Evolutionary conservation across 1,140 invertebrate species (phyloP).

Genomic region (Antheraea mylitta): DNA sequence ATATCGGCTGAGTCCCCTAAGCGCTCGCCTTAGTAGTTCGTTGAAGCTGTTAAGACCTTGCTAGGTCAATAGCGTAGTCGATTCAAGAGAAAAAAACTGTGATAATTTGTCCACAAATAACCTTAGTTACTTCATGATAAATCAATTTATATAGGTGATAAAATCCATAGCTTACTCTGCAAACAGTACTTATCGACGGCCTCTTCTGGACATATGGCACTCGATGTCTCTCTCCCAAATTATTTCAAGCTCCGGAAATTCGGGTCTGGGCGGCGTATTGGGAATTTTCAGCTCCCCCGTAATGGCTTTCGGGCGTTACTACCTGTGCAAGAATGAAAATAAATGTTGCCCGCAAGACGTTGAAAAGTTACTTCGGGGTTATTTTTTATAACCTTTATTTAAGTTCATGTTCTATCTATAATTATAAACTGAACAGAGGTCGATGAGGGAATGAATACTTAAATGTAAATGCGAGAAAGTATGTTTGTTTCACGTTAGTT

Average conservation of each 20-base stretch:
- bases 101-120: too few species aligned
- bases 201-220: neutral
- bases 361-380: slow-evolving; percentile 1
- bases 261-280: slow-evolving; percentile 13
- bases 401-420: neutral
- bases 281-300: slow-evolving; percentile 22
- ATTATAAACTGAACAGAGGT: neutral
- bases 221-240: slow-evolving; percentile 21
- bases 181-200: neutral
- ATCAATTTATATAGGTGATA: neutral
- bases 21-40: too few species aligned
- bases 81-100: too few species aligned
- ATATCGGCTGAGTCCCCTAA: too few species aligned
- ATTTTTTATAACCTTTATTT: neutral
- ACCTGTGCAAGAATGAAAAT: slow-evolving; percentile 22
- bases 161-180: neutral
- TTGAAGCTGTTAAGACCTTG: too few species aligned
- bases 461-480: neutral
- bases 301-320: slow-evolving; percentile 17
- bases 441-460: neutral
- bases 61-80: too few species aligned
- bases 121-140: neutral
- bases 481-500: too few species aligned
- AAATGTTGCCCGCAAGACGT: slow-evolving; percentile 19
- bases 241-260: slow-evolving; percentile 20